Conservation (phyloP, 1,140 invertebrate species). For the Hycleus phaleratus region DNA sequence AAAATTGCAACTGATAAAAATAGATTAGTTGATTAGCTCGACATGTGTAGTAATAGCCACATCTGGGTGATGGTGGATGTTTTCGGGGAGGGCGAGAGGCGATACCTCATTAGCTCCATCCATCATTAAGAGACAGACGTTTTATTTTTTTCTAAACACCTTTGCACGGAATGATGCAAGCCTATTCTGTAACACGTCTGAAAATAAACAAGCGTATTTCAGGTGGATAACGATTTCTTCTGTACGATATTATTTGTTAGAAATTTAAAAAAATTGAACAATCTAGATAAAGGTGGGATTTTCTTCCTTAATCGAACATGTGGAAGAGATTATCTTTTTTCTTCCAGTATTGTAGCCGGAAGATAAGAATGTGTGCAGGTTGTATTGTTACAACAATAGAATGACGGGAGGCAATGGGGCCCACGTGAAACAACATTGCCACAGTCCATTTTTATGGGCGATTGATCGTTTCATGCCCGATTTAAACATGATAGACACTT, state of each 20-base stretch:
- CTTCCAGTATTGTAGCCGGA: no score
- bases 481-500: constrained; percentile 21
- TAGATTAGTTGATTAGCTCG: constrained; percentile 19
- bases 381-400: constrained; percentile 11
- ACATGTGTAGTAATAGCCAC: constrained; percentile 14
- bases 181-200: neutral
- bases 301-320: no score
- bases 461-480: constrained; percentile 17
- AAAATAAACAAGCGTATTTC: no score
- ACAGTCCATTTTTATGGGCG: constrained; percentile 11
- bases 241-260: no score
- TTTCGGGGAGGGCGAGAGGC: neutral
- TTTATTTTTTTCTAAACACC: constrained; percentile 16
- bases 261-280: no score
- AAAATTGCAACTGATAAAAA: constrained; percentile 24
- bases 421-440: constrained; percentile 19
- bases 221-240: no score
- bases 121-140: constrained; percentile 17
- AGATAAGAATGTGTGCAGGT: constrained; percentile 2
- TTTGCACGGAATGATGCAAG: constrained; percentile 13
- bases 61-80: neutral
- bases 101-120: constrained; percentile 25
- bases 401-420: neutral
- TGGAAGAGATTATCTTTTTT: no score
- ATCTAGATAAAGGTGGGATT: no score